These are phyloP conservation scores for Melitaea athalia DNA, from an alignment of 2,888 invertebrate genomes.

Conservation along the genomic window DNA sequence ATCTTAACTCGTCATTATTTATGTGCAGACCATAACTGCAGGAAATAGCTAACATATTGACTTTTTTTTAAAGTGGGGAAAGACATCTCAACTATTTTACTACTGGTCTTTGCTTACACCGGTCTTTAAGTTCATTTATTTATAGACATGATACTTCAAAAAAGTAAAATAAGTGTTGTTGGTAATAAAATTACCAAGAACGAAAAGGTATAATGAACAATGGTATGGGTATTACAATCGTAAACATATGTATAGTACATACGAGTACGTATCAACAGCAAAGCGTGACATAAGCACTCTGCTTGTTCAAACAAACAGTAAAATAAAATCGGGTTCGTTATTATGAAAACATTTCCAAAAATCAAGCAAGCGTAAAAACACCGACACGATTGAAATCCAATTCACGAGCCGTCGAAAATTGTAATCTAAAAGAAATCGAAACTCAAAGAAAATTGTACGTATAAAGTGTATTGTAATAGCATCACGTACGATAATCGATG, in stretches of 20 bases:
- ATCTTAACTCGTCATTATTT: conserved; percentile 37
- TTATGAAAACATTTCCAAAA: conserved; percentile 50
- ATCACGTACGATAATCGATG: conserved; percentile 80
- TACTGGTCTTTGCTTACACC: conserved; percentile 14
- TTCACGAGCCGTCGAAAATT: conserved; percentile 61
- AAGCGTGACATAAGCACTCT: conserved; percentile 33
- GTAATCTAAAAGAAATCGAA: conserved; percentile 76
- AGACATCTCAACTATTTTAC: conserved; percentile 28
- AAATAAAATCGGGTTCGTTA: conserved; percentile 40
- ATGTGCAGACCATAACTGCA: conserved; percentile 54
- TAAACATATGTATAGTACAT: conserved; percentile 11
- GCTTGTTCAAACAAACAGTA: conserved; percentile 42
- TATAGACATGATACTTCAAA: conserved; percentile 9
- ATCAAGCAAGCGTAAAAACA: conserved; percentile 64
- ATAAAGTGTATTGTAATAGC: conserved; percentile 75
- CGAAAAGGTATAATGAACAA: conserved; percentile 9
- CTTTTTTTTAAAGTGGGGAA: conserved; percentile 50
- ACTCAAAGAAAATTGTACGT: conserved; percentile 62
- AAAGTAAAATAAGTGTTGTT: background rate
- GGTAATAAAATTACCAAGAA: conserved; percentile 9
- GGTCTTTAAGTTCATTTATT: conserved; percentile 14
- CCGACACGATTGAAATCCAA: conserved; percentile 62
- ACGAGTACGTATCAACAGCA: conserved; percentile 27
- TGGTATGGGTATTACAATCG: conserved; percentile 24
- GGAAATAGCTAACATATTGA: conserved; percentile 62